phyloP scores from a whole-genome alignment of 2,113 vertebrate genomes.

The Sinocyclocheilus anophthalmus region DNA sequence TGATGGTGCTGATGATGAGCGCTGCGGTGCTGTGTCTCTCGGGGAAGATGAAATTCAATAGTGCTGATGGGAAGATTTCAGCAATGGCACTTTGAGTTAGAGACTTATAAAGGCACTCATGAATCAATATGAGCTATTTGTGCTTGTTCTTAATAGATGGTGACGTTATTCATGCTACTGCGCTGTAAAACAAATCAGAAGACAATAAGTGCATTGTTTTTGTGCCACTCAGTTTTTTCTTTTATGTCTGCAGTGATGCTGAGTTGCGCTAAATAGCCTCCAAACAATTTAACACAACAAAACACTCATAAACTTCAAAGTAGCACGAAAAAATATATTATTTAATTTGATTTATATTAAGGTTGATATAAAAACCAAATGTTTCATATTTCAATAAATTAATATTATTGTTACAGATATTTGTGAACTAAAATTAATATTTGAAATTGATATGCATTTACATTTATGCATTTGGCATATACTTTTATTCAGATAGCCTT shows the following conservation, averaged over 20 bases:
- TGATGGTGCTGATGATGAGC: slow-evolving; percentile 7
- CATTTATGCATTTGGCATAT: too few species aligned
- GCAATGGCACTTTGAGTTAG: slow-evolving; percentile 24
- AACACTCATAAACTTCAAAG: background rate
- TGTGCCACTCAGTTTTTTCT: background rate
- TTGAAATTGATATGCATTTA: background rate
- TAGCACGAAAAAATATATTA: background rate
- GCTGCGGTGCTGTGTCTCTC: background rate
- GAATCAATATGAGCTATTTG: slow-evolving; percentile 24
- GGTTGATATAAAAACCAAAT: background rate
- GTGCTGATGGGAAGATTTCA: slow-evolving; percentile 35
- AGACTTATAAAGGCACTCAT: background rate
- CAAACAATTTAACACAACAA: background rate
- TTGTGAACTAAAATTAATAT: background rate
- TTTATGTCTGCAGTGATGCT: background rate
- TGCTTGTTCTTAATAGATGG: slow-evolving; percentile 24
- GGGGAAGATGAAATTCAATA: slow-evolving; percentile 32
- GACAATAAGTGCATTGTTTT: slow-evolving; percentile 5
- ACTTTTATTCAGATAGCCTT: background rate
- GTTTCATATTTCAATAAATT: background rate
- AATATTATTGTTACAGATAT: background rate
- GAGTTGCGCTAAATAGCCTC: background rate
- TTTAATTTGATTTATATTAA: background rate
- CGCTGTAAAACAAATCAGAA: background rate
- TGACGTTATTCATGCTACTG: background rate